These are phyloP conservation scores for Gonocerus acuteangulatus DNA, from an alignment of 2,888 invertebrate species.

Conservation along the genomic window DNA sequence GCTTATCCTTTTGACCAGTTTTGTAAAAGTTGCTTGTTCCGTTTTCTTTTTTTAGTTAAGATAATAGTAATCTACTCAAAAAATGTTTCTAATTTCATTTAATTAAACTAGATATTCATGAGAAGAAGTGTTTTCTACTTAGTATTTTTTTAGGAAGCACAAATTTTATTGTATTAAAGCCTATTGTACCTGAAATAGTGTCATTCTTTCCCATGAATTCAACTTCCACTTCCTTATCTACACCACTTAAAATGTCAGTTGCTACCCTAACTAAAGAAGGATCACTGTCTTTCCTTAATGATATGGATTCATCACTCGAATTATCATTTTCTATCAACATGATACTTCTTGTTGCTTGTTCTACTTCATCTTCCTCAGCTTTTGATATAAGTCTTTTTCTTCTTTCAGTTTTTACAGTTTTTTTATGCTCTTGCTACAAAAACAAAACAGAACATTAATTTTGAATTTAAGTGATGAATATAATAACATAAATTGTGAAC, in stretches of 20 bases:
- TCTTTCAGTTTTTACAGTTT: slow-evolving; percentile 27
- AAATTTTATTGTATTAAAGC: too few relatives aligned
- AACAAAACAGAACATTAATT: slow-evolving; percentile 3
- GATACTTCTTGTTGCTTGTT: slow-evolving; percentile 31
- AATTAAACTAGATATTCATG: too few relatives aligned
- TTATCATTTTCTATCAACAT: slow-evolving; percentile 29
- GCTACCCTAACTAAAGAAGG: slow-evolving; percentile 46
- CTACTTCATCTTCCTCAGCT: slow-evolving; percentile 32
- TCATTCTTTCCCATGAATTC: slow-evolving; percentile 42
- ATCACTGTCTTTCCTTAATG: slow-evolving; percentile 13
- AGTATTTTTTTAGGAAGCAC: too few relatives aligned
- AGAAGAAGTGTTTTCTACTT: too few relatives aligned
- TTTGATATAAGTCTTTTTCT: slow-evolving; percentile 5
- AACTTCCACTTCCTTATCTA: slow-evolving; percentile 54
- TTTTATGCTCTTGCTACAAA: slow-evolving; percentile 32
- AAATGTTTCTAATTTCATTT: too few relatives aligned
- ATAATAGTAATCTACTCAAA: too few relatives aligned
- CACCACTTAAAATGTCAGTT: slow-evolving; percentile 53
- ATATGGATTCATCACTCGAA: slow-evolving; percentile 1
- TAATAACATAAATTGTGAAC: not conserved
- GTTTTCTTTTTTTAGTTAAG: too few relatives aligned
- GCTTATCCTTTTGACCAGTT: too few relatives aligned
- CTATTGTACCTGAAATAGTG: slow-evolving; percentile 9
- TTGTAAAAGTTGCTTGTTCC: too few relatives aligned
- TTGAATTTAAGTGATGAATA: not conserved